Evolutionary conservation across 1,140 invertebrate genomes (phyloP).

Genomic region (Ditylenchus dipsaci): DNA sequence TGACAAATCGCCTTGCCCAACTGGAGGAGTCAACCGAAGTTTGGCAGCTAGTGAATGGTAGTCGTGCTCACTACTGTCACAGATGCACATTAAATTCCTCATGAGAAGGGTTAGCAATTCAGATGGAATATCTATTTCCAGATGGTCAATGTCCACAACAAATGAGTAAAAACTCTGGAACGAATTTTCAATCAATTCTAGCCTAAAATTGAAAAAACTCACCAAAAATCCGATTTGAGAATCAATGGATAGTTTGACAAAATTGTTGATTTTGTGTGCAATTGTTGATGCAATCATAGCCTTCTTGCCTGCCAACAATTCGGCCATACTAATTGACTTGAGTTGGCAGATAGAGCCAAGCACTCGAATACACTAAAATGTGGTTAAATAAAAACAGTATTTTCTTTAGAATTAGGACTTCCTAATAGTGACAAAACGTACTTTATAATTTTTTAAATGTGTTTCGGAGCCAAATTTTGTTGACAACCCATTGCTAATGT

Average conservation of each 20-base stretch:
- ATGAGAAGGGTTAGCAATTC: background rate
- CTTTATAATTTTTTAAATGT: too few species aligned
- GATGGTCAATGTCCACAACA: background rate
- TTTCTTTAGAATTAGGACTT: too few species aligned
- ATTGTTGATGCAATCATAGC: background rate
- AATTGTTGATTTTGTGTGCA: slow-evolving; percentile 7
- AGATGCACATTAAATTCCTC: background rate
- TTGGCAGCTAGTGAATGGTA: background rate
- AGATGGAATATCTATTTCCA: background rate
- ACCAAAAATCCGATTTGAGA: slow-evolving; percentile 4
- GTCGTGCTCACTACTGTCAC: background rate
- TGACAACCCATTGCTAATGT: too few species aligned
- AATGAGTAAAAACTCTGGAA: slow-evolving; percentile 6
- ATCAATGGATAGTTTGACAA: slow-evolving; percentile 2
- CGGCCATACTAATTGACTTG: background rate
- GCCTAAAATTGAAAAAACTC: background rate
- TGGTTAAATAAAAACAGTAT: too few species aligned
- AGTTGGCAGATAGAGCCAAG: background rate
- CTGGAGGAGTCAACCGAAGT: background rate
- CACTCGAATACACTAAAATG: slow-evolving; percentile 1
- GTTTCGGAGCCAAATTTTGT: too few species aligned
- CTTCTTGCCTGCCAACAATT: background rate
- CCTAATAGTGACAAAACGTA: too few species aligned
- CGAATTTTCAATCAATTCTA: background rate
- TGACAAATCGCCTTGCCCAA: too few species aligned